Evolutionary conservation across 2,113 vertebrate species (phyloP).

Genomic region (Pithys albifrons): DNA sequence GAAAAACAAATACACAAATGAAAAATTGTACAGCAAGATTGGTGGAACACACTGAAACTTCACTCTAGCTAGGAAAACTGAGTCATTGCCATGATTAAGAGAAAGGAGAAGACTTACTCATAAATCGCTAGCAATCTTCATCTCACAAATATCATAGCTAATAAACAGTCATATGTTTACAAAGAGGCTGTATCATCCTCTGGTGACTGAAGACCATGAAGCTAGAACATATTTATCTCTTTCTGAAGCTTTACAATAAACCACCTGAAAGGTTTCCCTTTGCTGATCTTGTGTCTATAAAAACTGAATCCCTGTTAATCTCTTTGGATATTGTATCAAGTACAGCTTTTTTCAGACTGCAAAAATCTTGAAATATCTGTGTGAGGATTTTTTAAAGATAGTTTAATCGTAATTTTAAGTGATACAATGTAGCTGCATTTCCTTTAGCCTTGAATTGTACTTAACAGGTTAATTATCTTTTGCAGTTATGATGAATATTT

Average conservation of each 20-base stretch:
- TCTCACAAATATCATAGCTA: background rate
- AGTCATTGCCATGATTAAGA: background rate
- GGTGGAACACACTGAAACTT: background rate
- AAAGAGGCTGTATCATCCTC: background rate
- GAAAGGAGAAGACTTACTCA: background rate
- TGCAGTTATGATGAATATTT: background rate
- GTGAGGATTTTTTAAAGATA: background rate
- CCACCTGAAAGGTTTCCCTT: background rate
- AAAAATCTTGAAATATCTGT: background rate
- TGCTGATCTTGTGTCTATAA: background rate
- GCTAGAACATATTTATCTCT: background rate
- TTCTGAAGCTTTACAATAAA: background rate
- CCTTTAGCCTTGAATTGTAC: background rate
- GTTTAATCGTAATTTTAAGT: background rate
- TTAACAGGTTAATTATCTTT: background rate
- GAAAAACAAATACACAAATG: background rate
- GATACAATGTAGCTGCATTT: background rate
- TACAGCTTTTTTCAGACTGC: background rate
- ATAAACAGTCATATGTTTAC: conserved; percentile 44
- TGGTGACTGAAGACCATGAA: background rate
- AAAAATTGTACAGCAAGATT: background rate
- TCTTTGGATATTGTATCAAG: background rate
- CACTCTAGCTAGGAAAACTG: background rate
- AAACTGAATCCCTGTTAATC: conserved; percentile 12
- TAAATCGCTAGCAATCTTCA: background rate